A percentile compares a stretch with the other conserved stretches of the same genome.
Evolutionary conservation across 2,113 vertebrate genomes (phyloP).

Genomic region (Pongo pygmaeus): DNA sequence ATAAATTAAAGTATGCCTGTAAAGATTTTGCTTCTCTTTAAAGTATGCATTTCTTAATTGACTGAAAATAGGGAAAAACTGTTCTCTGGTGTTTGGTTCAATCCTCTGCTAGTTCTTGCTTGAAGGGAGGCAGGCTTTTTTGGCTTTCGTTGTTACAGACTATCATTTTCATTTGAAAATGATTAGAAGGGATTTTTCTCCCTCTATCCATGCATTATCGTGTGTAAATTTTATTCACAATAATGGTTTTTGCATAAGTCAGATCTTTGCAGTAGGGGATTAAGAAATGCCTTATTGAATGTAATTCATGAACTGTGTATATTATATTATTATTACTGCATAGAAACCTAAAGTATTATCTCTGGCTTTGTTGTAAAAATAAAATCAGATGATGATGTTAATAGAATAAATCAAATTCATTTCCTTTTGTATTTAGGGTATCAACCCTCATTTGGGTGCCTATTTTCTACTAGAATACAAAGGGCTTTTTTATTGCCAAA

Average conservation of each 20-base stretch:
- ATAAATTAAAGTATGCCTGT: neutral
- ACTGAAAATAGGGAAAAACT: conserved; percentile 20
- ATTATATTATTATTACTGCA: conserved; percentile 29
- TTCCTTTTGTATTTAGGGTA: conserved; percentile 20
- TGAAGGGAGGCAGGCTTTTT: conserved; percentile 29
- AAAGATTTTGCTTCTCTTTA: neutral
- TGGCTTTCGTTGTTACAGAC: conserved; percentile 58
- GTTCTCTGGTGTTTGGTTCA: conserved; percentile 43
- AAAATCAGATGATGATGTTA: conserved; percentile 41
- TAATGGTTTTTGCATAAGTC: conserved; percentile 52
- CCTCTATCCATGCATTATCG: conserved; percentile 48
- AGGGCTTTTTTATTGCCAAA: neutral
- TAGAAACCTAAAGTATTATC: conserved; percentile 33
- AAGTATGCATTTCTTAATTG: conserved; percentile 11
- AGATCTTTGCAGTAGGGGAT: conserved; percentile 41
- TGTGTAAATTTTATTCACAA: conserved; percentile 65
- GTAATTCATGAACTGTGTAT: conserved; percentile 62
- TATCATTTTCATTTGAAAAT: conserved; percentile 75
- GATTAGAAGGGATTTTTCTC: conserved; percentile 53
- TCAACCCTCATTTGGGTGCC: neutral
- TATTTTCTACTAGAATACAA: conserved; percentile 29
- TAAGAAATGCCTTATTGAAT: conserved; percentile 67
- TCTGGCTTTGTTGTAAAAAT: conserved; percentile 53
- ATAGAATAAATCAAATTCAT: conserved; percentile 37
- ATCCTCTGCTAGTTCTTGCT: conserved; percentile 63